Percentiles rank a stretch among this genome's conserved stretches.
Conservation (phyloP, 2,113 vertebrate genomes). For the Hippopotamus amphibius region DNA sequence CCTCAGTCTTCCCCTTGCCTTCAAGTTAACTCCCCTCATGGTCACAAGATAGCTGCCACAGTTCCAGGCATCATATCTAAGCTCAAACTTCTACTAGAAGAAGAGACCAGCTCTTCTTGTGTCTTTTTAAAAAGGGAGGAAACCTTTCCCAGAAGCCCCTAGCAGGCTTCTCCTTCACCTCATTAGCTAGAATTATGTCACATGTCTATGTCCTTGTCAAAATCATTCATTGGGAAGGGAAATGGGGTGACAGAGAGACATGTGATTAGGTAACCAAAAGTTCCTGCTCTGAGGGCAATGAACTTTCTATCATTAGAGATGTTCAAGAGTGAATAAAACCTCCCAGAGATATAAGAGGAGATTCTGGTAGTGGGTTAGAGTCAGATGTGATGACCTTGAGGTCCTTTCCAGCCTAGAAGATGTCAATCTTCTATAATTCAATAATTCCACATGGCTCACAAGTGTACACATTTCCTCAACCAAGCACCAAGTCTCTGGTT, state of each 20-base stretch:
- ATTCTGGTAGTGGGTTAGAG: neutral
- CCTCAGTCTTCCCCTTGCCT: neutral
- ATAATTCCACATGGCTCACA: neutral
- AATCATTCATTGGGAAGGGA: neutral
- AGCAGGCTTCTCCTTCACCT: neutral
- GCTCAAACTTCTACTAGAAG: neutral
- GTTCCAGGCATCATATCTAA: neutral
- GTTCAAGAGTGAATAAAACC: neutral
- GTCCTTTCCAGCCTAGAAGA: neutral
- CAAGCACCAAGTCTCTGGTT: neutral
- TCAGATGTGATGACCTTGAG: neutral
- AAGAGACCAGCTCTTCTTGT: neutral
- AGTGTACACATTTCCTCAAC: neutral
- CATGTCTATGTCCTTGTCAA: neutral
- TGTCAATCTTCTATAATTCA: neutral
- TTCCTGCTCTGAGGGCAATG: neutral
- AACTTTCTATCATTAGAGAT: neutral
- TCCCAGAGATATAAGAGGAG: neutral
- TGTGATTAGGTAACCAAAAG: neutral
- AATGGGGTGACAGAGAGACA: neutral
- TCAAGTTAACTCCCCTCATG: neutral
- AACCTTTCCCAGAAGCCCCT: neutral
- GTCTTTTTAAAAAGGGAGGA: neutral
- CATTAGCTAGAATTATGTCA: neutral
- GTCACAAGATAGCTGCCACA: neutral